Conservation (phyloP, 2,797 vertebrate genomes). For the Sus cebifrons region DNA sequence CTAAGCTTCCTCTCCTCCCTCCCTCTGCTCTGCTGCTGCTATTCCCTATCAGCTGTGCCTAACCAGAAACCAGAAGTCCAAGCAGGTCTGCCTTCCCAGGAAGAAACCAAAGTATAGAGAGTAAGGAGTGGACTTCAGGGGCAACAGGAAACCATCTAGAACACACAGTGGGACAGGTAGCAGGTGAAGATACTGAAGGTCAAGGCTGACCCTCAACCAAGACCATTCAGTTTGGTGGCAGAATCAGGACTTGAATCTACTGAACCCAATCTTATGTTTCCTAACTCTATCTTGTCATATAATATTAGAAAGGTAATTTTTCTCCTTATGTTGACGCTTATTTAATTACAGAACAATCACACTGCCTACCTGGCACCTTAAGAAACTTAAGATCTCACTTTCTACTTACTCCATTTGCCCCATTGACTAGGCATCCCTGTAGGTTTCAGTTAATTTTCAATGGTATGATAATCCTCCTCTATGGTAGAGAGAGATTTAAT, state of each 20-base stretch:
- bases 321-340: rapidly evolving
- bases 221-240: background rate
- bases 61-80: background rate
- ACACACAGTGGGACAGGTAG: background rate
- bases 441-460: background rate
- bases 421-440: background rate
- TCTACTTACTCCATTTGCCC: background rate
- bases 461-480: background rate
- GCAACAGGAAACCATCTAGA: background rate
- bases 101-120: background rate
- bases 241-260: background rate
- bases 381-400: background rate
- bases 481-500: background rate
- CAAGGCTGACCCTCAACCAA: background rate
- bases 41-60: too few species aligned
- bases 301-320: background rate
- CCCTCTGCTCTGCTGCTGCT: background rate
- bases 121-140: background rate
- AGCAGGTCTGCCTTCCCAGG: background rate
- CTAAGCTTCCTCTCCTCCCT: background rate
- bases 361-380: background rate
- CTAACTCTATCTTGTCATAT: background rate
- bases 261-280: background rate
- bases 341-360: background rate
- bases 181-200: background rate